These are phyloP conservation scores for Eulemur coronatus DNA, from an alignment of 2,797 vertebrate genomes.

Conservation along the genomic window DNA sequence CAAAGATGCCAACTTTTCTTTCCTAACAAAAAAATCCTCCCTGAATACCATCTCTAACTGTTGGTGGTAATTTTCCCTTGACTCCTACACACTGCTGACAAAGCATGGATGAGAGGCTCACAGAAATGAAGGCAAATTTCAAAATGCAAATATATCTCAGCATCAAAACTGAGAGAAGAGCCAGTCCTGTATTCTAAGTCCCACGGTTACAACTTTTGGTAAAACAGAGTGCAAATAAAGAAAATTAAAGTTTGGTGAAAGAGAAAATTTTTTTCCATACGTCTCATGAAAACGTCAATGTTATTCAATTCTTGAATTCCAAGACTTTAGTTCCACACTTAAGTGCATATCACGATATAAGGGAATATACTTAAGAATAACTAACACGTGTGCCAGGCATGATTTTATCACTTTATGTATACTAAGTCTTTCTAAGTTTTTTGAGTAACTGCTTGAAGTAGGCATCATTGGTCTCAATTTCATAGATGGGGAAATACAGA, in stretches of 20 bases:
- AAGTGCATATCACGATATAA: background rate
- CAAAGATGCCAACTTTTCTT: background rate
- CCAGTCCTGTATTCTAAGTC: background rate
- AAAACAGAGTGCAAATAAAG: background rate
- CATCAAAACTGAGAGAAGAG: background rate
- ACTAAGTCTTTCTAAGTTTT: background rate
- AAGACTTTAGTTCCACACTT: background rate
- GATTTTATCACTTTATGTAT: background rate
- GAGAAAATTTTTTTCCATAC: background rate
- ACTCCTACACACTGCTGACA: conserved; percentile 1
- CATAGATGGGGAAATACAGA: background rate
- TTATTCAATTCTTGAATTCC: background rate
- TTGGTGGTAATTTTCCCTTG: background rate
- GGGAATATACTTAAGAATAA: background rate
- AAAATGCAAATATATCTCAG: conserved; percentile 14
- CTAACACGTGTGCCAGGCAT: background rate
- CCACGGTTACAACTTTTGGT: background rate
- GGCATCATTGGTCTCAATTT: background rate
- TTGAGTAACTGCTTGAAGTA: background rate
- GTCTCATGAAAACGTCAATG: background rate
- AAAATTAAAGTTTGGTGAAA: conserved; percentile 27
- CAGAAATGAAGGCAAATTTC: background rate
- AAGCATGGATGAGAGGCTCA: background rate
- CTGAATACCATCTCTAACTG: background rate
- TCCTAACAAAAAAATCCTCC: conserved; percentile 20